These are phyloP conservation scores for Benthosema pterotum DNA, from an alignment of 2,797 vertebrate species.

Conservation along the genomic window DNA sequence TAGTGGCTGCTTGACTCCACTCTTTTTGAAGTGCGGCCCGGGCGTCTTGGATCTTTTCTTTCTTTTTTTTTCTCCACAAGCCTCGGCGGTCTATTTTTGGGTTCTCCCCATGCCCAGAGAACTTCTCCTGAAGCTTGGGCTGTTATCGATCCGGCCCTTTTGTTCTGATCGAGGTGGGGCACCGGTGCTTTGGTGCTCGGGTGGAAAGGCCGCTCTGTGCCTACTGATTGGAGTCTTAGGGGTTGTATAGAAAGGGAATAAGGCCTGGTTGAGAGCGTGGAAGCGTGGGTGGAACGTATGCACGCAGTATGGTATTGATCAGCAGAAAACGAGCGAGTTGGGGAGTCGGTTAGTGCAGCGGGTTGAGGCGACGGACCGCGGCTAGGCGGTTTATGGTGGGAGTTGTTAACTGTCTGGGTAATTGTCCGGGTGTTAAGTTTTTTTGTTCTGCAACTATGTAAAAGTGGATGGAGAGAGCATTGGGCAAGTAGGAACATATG, in stretches of 20 bases:
- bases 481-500: conserved; percentile 10
- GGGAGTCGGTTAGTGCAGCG: conserved; percentile 57
- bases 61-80: conserved; percentile 54
- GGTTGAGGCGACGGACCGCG: conserved; percentile 53
- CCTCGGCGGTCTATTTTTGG: conserved; percentile 81
- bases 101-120: conserved; percentile 78
- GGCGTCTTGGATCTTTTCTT: conserved; percentile 76
- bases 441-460: conserved; percentile 4
- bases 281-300: conserved; percentile 74
- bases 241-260: conserved; percentile 76
- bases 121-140: conserved; percentile 69
- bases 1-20: conserved; percentile 76
- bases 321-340: conserved; percentile 68
- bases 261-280: conserved; percentile 66
- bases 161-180: conserved; percentile 78
- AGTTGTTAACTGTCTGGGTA: conserved; percentile 50
- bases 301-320: conserved; percentile 75
- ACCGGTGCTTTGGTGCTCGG: conserved; percentile 73
- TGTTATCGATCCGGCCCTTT: conserved; percentile 81
- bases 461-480: conserved; percentile 28
- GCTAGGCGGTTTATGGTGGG: conserved; percentile 42
- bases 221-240: conserved; percentile 84
- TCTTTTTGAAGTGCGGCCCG: conserved; percentile 81
- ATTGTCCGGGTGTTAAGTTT: conserved; percentile 34
- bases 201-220: conserved; percentile 77